These are phyloP conservation scores for Lasiurus cinereus DNA, from an alignment of 2,113 vertebrate genomes.

Conservation along the genomic window DNA sequence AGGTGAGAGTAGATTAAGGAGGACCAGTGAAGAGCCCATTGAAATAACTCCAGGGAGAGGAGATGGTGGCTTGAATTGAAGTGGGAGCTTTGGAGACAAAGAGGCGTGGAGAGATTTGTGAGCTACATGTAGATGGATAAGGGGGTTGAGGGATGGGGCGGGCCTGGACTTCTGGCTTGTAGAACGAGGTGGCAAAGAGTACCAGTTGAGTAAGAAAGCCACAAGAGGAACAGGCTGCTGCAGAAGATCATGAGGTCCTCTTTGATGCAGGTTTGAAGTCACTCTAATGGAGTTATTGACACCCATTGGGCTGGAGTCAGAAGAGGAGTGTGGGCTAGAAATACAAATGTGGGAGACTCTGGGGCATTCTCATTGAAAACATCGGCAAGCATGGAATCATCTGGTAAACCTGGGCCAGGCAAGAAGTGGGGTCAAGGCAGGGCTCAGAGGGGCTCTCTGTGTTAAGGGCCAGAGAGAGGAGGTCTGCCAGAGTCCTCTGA, in stretches of 20 bases:
- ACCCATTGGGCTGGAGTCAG: background rate
- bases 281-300: background rate
- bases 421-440: background rate
- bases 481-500: background rate
- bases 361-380: background rate
- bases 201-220: background rate
- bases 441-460: background rate
- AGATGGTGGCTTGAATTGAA: background rate
- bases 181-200: background rate
- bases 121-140: background rate
- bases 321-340: background rate
- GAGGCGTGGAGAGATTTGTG: background rate
- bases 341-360: background rate
- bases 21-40: background rate
- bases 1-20: background rate
- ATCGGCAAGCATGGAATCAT: background rate
- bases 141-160: background rate
- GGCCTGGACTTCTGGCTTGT: background rate
- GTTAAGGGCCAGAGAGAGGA: background rate
- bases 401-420: background rate
- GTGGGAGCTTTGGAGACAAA: background rate
- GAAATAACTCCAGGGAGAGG: background rate
- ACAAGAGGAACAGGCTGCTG: background rate
- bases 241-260: background rate
- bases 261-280: background rate